Conservation (phyloP, 2,113 vertebrate genomes). For the Microtus richardsoni region DNA sequence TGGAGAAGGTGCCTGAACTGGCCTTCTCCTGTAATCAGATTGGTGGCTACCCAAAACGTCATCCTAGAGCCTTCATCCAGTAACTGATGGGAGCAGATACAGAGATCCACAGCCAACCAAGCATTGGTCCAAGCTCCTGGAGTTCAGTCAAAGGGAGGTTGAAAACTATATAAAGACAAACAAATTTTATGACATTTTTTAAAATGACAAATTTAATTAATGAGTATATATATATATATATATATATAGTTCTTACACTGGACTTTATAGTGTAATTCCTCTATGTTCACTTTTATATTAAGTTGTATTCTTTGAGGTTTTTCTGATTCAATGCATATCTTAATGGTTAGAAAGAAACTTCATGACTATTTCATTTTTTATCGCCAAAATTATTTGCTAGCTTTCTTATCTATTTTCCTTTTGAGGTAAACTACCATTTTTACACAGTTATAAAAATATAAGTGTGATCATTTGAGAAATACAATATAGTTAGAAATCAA, state of each 20-base stretch:
- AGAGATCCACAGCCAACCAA: too few relatives aligned
- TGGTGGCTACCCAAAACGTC: too few relatives aligned
- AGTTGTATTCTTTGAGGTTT: background rate
- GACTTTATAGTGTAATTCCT: background rate
- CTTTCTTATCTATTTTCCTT: background rate
- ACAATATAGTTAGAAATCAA: background rate
- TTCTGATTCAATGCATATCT: background rate
- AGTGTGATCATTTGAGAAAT: background rate
- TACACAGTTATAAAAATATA: conserved; percentile 26
- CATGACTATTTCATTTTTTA: conserved; percentile 11
- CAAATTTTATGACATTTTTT: background rate
- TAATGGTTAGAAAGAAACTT: background rate
- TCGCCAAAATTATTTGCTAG: background rate
- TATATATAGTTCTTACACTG: background rate
- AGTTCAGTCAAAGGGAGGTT: too few relatives aligned
- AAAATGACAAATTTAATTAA: background rate
- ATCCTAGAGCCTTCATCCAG: too few relatives aligned
- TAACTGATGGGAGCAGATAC: too few relatives aligned
- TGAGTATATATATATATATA: background rate
- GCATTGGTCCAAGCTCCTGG: too few relatives aligned
- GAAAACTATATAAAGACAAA: background rate
- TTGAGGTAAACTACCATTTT: background rate
- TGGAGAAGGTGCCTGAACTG: too few relatives aligned
- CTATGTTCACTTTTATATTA: background rate
- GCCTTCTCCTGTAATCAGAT: too few relatives aligned